Evolutionary conservation across 2,113 vertebrate species (phyloP), one percentile per base, ranked within the genome.

Genomic region (Pithys albifrons): DNA sequence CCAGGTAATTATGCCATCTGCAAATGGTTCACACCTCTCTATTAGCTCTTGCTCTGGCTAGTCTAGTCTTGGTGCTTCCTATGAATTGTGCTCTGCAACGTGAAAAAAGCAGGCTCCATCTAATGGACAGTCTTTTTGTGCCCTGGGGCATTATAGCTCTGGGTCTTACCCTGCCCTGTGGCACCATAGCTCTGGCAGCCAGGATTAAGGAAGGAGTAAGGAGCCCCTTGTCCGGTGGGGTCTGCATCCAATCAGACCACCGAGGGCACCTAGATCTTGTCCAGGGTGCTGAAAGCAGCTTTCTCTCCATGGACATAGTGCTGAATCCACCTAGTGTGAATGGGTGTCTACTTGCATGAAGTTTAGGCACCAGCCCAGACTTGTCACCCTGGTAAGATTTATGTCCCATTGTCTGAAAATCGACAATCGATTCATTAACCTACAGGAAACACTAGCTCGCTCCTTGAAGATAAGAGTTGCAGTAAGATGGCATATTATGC

Each of bases 1-100:
- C 99, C 99, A 98, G 99, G 99, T 99, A 98, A 96, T 81, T 88
- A 85, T 49, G 48, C 62, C 7, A 31, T 48, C 76, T 91, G 48
- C 37, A 83, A 62, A 77, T 39, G 31, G 88, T 83, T 93, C 24
- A 2, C 51, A 9, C 65, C 27, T 86, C 52, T 85, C 54, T 41
- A 4, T 79, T 82, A 67, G 57, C 49, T 75, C 48, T 55, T 54
- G 31, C 31, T 20, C 23, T 58, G 52, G 45, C 49, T 58, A 54
- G 74, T 84, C 28, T 61, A 8, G 69, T 27, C 76, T 58, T 89
- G 41, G 75, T 79, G 22, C 35, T 19, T 92, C 57, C 19, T 55
- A 23, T 46, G 3, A 64, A 22, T 41, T 28, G 45, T 37, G 22
- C 17, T 88, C 41, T 75, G 71, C 81, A 84, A 71, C 54, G 9